Conservation (phyloP, 1,140 invertebrate species). For the Penaeus indicus region DNA sequence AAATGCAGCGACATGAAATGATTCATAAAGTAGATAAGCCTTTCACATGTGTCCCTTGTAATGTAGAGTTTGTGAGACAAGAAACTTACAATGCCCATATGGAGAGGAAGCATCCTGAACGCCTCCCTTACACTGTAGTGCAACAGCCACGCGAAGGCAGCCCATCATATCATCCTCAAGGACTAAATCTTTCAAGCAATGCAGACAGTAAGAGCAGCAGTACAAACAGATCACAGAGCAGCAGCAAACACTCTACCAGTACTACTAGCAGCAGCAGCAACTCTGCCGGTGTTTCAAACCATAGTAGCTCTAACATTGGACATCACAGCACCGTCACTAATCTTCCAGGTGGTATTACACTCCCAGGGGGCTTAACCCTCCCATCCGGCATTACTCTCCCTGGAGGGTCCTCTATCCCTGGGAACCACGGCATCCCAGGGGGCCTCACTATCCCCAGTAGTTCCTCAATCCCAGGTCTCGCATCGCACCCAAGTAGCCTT, state of each 20-base stretch:
- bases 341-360: too few species aligned
- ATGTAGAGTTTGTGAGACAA: constrained; percentile 56
- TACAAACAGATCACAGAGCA: constrained; percentile 19
- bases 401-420: background rate
- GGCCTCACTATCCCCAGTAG: background rate
- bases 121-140: constrained; percentile 57
- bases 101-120: constrained; percentile 53
- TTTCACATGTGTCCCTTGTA: constrained; percentile 55
- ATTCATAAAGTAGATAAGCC: constrained; percentile 57
- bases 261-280: constrained; percentile 13
- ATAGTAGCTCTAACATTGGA: too few species aligned
- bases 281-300: too few species aligned
- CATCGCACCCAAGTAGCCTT: constrained; percentile 25
- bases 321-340: too few species aligned
- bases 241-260: constrained; percentile 5
- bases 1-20: constrained; percentile 58
- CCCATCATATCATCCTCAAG: constrained; percentile 51
- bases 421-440: background rate
- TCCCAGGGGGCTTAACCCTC: background rate
- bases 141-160: constrained; percentile 42
- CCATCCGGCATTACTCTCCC: background rate
- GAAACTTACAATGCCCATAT: constrained; percentile 56
- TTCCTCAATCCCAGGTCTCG: constrained; percentile 10
- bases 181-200: constrained; percentile 31
- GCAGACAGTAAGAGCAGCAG: constrained; percentile 34